Conservation (phyloP, 1,140 invertebrate species). For the Penaeus indicus region DNA sequence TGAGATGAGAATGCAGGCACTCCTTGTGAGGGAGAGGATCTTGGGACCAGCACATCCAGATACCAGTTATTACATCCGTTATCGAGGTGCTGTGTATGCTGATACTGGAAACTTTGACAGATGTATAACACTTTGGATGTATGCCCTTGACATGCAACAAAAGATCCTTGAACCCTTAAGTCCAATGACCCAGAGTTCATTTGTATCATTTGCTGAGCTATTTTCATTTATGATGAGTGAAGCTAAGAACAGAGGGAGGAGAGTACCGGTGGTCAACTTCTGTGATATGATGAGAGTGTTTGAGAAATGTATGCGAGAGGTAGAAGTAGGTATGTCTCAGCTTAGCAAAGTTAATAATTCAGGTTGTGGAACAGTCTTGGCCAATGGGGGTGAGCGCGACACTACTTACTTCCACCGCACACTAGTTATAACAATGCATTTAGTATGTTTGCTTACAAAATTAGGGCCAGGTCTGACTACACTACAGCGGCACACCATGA, state of each 20-base stretch:
- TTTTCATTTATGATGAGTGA: constrained; percentile 94
- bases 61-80: constrained; percentile 95
- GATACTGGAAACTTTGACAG: constrained; percentile 92
- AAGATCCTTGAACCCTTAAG: constrained; percentile 92
- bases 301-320: constrained; percentile 68
- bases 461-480: constrained; percentile 68
- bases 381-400: constrained; percentile 77
- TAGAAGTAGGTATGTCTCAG: constrained; percentile 65
- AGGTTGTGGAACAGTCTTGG: constrained; percentile 70
- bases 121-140: constrained; percentile 94
- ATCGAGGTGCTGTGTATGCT: constrained; percentile 93
- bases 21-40: constrained; percentile 93
- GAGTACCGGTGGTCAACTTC: constrained; percentile 80
- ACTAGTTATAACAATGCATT: constrained; percentile 87
- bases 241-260: constrained; percentile 51
- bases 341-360: constrained; percentile 63
- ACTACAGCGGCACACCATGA: constrained; percentile 61
- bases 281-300: constrained; percentile 79
- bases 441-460: constrained; percentile 81
- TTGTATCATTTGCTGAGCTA: constrained; percentile 93
- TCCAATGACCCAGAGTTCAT: constrained; percentile 92
- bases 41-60: constrained; percentile 94
- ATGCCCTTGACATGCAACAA: constrained; percentile 97
- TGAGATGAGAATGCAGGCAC: constrained; percentile 95
- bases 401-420: constrained; percentile 85